Percentiles rank a stretch among this genome's conserved stretches.
phyloP scores from a whole-genome alignment of 2,113 vertebrate genomes.

The Falcunculus frontatus region DNA sequence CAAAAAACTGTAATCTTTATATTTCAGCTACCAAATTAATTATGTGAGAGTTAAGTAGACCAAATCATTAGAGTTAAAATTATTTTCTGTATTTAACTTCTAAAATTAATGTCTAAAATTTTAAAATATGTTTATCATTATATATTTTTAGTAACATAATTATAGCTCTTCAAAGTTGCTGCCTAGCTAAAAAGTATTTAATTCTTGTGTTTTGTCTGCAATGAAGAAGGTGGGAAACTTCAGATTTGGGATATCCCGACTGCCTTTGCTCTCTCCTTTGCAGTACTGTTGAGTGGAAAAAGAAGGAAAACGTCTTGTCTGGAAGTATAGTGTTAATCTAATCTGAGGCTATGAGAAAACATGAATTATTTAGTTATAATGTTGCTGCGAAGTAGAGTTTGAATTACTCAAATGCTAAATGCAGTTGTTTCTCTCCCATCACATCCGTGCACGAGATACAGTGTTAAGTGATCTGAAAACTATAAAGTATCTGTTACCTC shows the following conservation, averaged over 20 bases:
- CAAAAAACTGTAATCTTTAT: neutral
- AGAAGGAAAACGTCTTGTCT: neutral
- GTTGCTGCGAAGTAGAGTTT: neutral
- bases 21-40: neutral
- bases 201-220: neutral
- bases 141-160: neutral
- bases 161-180: neutral
- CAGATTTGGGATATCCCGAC: neutral
- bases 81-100: neutral
- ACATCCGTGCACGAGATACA: neutral
- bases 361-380: neutral
- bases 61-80: conserved; percentile 27
- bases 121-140: neutral
- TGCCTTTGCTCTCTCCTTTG: neutral
- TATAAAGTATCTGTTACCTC: neutral
- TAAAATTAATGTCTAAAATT: neutral
- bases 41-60: neutral
- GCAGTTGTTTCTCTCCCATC: neutral
- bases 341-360: neutral
- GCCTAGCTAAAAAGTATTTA: neutral
- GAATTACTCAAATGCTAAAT: neutral
- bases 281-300: neutral
- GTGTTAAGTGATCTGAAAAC: neutral
- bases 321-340: neutral
- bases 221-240: neutral